Evolutionary conservation across 2,888 invertebrate genomes (phyloP).

Genomic region (Thereva unica): DNA sequence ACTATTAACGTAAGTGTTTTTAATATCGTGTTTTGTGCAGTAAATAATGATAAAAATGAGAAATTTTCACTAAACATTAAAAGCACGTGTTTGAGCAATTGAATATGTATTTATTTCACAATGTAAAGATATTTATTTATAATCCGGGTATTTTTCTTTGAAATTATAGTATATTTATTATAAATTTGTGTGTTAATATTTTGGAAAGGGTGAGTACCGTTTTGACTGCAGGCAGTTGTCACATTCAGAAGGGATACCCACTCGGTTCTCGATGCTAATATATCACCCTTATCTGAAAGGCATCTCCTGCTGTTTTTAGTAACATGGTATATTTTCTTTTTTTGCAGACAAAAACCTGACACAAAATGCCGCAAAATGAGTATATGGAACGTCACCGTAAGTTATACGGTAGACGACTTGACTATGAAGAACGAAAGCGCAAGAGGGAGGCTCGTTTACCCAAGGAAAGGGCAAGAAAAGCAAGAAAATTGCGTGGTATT

Average conservation of each 20-base stretch:
- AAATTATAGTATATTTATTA: too few relatives aligned
- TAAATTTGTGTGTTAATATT: too few relatives aligned
- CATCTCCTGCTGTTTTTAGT: slow-evolving; percentile 8
- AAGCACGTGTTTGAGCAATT: too few relatives aligned
- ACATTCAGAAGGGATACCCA: slow-evolving; percentile 28
- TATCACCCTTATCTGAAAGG: slow-evolving; percentile 17
- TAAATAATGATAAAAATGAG: too few relatives aligned
- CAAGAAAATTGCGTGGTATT: slow-evolving; percentile 89
- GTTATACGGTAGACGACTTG: slow-evolving; percentile 92
- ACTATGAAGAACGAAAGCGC: slow-evolving; percentile 95
- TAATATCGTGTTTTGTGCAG: too few relatives aligned
- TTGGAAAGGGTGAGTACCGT: not conserved
- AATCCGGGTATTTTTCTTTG: too few relatives aligned
- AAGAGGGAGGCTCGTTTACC: slow-evolving; percentile 95
- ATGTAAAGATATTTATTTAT: too few relatives aligned
- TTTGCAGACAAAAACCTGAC: slow-evolving; percentile 32
- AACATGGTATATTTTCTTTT: slow-evolving; percentile 3
- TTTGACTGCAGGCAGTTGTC: slow-evolving; percentile 18
- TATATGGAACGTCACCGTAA: slow-evolving; percentile 98
- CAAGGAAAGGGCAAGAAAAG: slow-evolving; percentile 87
- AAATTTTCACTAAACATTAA: too few relatives aligned
- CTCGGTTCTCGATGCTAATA: slow-evolving; percentile 11
- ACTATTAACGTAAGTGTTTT: too few relatives aligned
- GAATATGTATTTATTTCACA: too few relatives aligned
- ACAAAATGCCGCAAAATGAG: slow-evolving; percentile 95